Evolutionary conservation across 2,888 invertebrate genomes (phyloP), one percentile per base, ranked within the genome.

Genomic region (Epirrhoe alternata): DNA sequence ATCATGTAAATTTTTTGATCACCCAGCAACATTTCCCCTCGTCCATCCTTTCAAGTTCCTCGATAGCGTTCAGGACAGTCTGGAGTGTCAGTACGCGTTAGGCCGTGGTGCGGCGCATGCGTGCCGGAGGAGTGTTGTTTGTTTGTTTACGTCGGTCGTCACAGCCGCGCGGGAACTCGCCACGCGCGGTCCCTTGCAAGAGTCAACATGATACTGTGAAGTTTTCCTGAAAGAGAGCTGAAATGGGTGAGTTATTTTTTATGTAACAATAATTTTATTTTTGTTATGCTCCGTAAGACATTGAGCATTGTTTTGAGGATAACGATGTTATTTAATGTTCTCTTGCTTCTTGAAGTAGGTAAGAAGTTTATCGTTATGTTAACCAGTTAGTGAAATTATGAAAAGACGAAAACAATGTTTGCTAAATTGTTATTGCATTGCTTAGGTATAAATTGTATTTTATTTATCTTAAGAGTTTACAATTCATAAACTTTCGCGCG

Each of bases 51-150:
- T 4, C 45, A 1, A 14, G 14, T 7, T 14, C 47, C 14, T 47
- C 14, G 2, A 6, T 47, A 14, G 14, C 14, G 14, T 14, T 45
- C 14, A 6, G 47, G 14, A 14, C 7, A 6, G 14, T 16, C 38
- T 6, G n/a, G 42, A n/a, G n/a, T n/a, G n/a, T n/a, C 58, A 64
- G 64, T 64, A 17, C 6, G 24, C 58, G 56, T n/a, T 47, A 35
- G 57, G 45, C 16, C 47, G 57, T 38, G 38, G 58, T 42, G 6
- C 53, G 54, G 54, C 64, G 64, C 64, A 64, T 55, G 64, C 64
- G 64, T 51, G 56, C 42, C 52, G 12, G 0, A 24, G 24, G 0
- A 42, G 16, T 17, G 47, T 14, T 35, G 42, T 45, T 17, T 17
- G 51, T 6, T 50, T 60, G 60, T 52, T 52, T 61, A 54, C 54